Evolutionary conservation across 2,113 vertebrate species (phyloP).

Genomic region (Anguilla japonica): DNA sequence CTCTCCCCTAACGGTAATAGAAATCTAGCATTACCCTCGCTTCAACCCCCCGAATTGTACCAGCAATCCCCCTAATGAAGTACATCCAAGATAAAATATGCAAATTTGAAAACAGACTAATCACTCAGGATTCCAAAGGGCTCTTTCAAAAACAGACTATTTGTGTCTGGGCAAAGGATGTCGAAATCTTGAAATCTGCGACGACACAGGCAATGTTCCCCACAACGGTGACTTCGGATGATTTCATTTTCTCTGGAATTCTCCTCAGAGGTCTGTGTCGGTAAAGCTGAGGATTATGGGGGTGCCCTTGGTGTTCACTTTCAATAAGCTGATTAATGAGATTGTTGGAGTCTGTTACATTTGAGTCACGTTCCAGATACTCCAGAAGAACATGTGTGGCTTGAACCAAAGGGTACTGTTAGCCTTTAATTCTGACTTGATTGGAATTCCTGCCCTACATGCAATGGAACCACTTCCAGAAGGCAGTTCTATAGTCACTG

Average conservation of each 20-base stretch:
- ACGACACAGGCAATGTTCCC: too few species aligned
- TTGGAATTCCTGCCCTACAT: background rate
- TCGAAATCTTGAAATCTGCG: background rate
- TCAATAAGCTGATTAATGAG: slow-evolving; percentile 3
- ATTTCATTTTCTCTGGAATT: slow-evolving; percentile 1
- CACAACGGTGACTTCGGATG: background rate
- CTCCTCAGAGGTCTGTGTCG: background rate
- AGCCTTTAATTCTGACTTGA: background rate
- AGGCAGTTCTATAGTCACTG: background rate
- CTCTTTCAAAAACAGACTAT: background rate
- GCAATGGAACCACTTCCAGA: background rate
- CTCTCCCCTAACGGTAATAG: slow-evolving; percentile 18
- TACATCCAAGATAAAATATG: slow-evolving; percentile 4
- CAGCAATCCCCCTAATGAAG: background rate
- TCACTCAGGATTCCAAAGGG: background rate
- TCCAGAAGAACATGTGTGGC: background rate
- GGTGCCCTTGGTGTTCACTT: slow-evolving; percentile 6
- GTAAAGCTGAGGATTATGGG: slow-evolving; percentile 1
- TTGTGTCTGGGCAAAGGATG: background rate
- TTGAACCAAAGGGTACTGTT: background rate
- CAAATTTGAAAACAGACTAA: background rate
- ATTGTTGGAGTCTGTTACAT: background rate
- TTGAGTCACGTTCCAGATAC: background rate
- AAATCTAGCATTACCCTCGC: slow-evolving; percentile 31
- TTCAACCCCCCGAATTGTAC: slow-evolving; percentile 5